Conservation (phyloP, 2,113 vertebrate genomes). For the Nerophis ophidion region DNA sequence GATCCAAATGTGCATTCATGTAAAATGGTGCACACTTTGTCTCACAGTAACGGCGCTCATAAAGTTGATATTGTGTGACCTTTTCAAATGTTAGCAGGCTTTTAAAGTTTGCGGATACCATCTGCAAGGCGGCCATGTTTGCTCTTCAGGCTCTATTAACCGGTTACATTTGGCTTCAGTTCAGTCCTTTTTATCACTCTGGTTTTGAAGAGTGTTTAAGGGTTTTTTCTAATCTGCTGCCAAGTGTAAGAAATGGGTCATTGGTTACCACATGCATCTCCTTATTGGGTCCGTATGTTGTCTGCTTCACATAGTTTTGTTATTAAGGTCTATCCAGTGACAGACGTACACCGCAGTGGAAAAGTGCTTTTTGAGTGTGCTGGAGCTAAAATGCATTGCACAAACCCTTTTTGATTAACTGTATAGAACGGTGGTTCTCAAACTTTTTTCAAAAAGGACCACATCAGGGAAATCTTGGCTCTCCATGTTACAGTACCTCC, state of each 20-base stretch:
- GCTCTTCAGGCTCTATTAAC: constrained; percentile 9
- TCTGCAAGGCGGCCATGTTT: constrained; percentile 4
- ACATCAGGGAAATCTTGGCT: too few species aligned
- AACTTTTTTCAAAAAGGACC: too few species aligned
- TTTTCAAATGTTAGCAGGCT: constrained; percentile 11
- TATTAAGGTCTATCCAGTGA: constrained; percentile 8
- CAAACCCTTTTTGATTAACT: too few species aligned
- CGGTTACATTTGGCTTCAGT: constrained; percentile 6
- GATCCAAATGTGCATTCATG: constrained; percentile 14
- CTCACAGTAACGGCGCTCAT: not conserved
- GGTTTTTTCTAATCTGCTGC: constrained; percentile 8
- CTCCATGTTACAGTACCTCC: too few species aligned
- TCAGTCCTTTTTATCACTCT: constrained; percentile 8
- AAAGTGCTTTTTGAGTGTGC: too few species aligned
- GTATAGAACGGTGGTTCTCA: too few species aligned
- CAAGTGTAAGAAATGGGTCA: constrained; percentile 23
- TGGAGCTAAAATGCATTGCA: too few species aligned
- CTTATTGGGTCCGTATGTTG: constrained; percentile 18
- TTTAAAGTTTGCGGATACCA: constrained; percentile 10
- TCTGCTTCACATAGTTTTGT: constrained; percentile 8
- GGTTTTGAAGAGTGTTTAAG: not conserved
- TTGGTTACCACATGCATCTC: not conserved
- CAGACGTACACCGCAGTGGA: not conserved
- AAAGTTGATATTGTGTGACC: constrained; percentile 8
- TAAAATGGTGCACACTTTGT: not conserved